These are phyloP conservation scores for Etheostoma nigrum DNA, from an alignment of 2,797 vertebrate genomes.

Conservation along the genomic window DNA sequence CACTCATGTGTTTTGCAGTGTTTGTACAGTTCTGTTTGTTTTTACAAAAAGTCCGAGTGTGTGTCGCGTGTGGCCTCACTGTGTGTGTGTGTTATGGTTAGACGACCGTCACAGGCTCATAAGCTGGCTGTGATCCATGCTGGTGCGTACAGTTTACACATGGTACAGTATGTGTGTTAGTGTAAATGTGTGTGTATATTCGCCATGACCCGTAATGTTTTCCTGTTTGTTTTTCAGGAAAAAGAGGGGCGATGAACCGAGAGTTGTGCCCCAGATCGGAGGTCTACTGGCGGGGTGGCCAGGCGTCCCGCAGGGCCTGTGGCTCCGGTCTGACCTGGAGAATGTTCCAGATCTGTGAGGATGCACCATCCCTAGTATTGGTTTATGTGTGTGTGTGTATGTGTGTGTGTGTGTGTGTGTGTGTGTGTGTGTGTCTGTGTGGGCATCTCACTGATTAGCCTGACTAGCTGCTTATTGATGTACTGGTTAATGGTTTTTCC, in stretches of 20 bases:
- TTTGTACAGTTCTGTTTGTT: conserved; percentile 72
- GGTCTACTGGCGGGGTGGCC: conserved; percentile 49
- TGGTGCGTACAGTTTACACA: conserved; percentile 74
- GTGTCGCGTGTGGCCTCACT: conserved; percentile 49
- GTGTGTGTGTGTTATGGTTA: conserved; percentile 65
- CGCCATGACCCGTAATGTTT: conserved; percentile 42
- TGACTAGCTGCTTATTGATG: conserved; percentile 55
- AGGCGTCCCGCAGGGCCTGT: conserved; percentile 41
- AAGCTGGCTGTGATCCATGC: conserved; percentile 73
- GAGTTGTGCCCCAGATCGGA: conserved; percentile 30
- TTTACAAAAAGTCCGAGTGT: conserved; percentile 55
- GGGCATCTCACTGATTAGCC: conserved; percentile 44
- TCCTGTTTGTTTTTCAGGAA: conserved; percentile 27
- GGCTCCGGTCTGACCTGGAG: conserved; percentile 55
- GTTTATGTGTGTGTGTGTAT: conserved; percentile 32
- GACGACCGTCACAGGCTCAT: conserved; percentile 68
- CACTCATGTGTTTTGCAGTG: conserved; percentile 39
- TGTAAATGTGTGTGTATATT: conserved; percentile 48
- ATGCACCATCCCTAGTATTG: conserved; percentile 34
- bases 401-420: conserved; percentile 30
- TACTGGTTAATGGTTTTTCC: conserved; percentile 54
- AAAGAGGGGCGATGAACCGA: conserved; percentile 22
- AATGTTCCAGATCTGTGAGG: conserved; percentile 65
- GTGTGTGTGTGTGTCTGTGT: conserved; percentile 26
- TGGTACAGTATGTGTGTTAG: conserved; percentile 35